Base-by-base conservation (phyloP, 2,113 vertebrate species). In the Oryzias melastigma region DNA sequence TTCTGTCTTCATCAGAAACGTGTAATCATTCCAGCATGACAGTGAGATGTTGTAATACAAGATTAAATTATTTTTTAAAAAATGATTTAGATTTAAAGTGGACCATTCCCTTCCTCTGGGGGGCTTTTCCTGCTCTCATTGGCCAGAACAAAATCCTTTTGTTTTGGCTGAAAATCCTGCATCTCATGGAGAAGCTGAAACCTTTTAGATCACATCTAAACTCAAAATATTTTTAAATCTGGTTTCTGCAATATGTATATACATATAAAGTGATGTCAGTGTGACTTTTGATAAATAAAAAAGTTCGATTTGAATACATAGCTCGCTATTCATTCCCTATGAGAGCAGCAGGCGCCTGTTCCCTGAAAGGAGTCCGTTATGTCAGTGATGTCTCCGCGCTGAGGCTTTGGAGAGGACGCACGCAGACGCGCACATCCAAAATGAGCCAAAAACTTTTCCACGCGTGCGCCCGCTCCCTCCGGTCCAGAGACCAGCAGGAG, bases 301-400 rank as follows among this genome's bases (percentile, higher is more conserved):
- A 58, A 2, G 66, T 70, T 75, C 54, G 55, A 71, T 74, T 55
- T 78, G 78, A 77, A 78, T 51, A 78, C 79, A 87, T 84, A 88
- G 83, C 57, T 75, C 81, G 14, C 69, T 80, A 84, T 86, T 87
- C 85, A 89, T 88, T 67, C 61, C 70, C 40, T 50, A 25, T 35
- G 50, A 58, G 60, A 55, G 62, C 55, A 67, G 74, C 78, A 64
- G 72, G 73, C 61, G 81, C 63, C 81, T 60, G 52, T 62, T 41
- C 59, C 60, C 81, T 87, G 81, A 89, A 89, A 82, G 80, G 82
- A 83, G 71, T 51, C 80, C 78, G 87, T 89, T 89, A 87, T 87
- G 43, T 81, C 55, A 72, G 64, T 59, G 77, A 67, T 41, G 81
- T 82, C 82, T 83, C 73, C 61, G 65, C 29, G 50, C 73, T 66